Evolutionary conservation across 1,140 invertebrate species (phyloP).

Genomic region (Pseudomyrmex gracilis): DNA sequence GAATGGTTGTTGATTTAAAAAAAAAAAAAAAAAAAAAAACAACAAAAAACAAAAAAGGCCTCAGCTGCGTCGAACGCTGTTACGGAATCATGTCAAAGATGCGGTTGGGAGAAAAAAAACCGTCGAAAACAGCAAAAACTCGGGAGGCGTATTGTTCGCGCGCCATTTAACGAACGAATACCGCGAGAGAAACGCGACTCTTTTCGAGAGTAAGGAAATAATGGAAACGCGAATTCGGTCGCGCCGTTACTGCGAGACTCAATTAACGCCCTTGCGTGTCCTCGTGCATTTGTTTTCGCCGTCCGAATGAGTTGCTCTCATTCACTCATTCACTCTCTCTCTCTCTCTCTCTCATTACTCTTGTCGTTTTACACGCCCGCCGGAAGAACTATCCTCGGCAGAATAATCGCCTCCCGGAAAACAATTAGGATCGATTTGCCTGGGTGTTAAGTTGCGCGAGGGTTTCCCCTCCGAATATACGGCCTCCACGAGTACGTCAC

Average conservation of each 20-base stretch:
- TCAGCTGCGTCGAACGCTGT: neutral
- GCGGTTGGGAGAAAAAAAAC: neutral
- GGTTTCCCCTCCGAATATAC: neutral
- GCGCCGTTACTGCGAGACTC: neutral
- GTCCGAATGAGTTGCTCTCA: too few relatives aligned
- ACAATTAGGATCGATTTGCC: conserved; percentile 38
- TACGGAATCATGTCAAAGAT: too few relatives aligned
- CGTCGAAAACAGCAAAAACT: neutral
- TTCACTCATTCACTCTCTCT: neutral
- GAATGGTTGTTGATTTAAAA: conserved; percentile 7
- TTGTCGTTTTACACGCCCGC: too few relatives aligned
- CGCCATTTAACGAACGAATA: conserved; percentile 6
- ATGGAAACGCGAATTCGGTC: conserved; percentile 4
- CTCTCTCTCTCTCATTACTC: neutral
- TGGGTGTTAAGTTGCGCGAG: neutral
- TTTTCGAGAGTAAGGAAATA: neutral
- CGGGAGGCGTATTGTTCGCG: neutral
- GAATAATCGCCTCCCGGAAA: conserved; percentile 44
- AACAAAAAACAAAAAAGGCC: neutral
- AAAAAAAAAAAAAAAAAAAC: neutral
- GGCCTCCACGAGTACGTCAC: neutral
- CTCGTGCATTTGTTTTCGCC: conserved; percentile 16
- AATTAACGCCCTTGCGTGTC: conserved; percentile 28
- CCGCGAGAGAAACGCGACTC: neutral
- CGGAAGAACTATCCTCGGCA: conserved; percentile 32